These are phyloP conservation scores for Cetonia aurata DNA, from an alignment of 2,888 invertebrate genomes.

Conservation along the genomic window DNA sequence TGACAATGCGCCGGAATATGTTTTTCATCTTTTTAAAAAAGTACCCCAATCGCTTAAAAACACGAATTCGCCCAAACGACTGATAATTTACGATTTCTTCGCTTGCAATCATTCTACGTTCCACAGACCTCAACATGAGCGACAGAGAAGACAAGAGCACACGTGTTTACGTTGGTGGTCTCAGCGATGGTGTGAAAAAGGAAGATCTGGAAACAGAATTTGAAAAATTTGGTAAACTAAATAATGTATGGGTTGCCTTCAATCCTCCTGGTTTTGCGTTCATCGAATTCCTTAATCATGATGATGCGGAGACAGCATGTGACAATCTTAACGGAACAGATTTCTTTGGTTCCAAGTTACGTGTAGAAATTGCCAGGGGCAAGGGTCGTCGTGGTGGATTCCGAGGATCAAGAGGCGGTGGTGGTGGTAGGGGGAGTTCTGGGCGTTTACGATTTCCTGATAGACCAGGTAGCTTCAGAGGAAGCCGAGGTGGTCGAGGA, in stretches of 20 bases:
- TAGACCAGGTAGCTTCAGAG: constrained; percentile 62
- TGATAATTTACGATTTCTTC: constrained; percentile 55
- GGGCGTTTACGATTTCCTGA: constrained; percentile 64
- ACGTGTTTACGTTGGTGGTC: constrained; percentile 91
- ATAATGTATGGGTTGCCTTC: constrained; percentile 93
- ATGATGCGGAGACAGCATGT: constrained; percentile 92
- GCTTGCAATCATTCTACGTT: constrained; percentile 63
- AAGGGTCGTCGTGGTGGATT: constrained; percentile 76
- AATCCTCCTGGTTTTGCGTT: constrained; percentile 96
- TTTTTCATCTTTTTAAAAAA: constrained; percentile 46
- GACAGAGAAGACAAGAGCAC: constrained; percentile 70
- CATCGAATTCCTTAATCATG: constrained; percentile 90
- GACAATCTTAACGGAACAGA: constrained; percentile 90
- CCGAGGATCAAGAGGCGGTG: constrained; percentile 71
- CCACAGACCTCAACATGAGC: constrained; percentile 49
- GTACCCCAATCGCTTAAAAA: constrained; percentile 57
- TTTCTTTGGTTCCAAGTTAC: constrained; percentile 86
- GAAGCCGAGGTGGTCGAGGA: constrained; percentile 66
- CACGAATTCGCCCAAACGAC: constrained; percentile 65
- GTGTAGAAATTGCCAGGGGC: constrained; percentile 90
- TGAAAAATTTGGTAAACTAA: constrained; percentile 91
- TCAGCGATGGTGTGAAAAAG: constrained; percentile 89
- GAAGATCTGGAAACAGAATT: constrained; percentile 93
- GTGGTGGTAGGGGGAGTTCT: constrained; percentile 68
- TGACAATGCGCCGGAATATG: constrained; percentile 44